Evolutionary conservation across 2,113 vertebrate species (phyloP).

Genomic region (Cavia porcellus): DNA sequence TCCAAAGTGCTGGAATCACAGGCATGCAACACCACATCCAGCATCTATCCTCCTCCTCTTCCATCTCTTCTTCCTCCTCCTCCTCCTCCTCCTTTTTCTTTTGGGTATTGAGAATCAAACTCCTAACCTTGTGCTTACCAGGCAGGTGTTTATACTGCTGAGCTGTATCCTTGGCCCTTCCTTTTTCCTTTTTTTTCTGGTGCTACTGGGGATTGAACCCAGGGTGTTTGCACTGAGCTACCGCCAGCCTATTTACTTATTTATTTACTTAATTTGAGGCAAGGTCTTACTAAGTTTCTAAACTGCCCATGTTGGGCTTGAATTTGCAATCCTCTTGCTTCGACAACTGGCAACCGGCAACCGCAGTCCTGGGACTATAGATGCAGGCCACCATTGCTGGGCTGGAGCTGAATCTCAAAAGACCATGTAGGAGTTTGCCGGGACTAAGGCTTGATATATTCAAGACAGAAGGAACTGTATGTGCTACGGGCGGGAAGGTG

Average conservation of each 20-base stretch:
- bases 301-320: not conserved
- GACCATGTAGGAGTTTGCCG: not conserved
- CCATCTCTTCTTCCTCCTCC: not conserved
- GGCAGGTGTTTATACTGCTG: no score
- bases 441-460: slow-evolving; percentile 8
- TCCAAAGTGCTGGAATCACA: no score
- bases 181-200: not conserved
- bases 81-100: no score
- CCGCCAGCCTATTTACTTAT: not conserved
- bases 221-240: not conserved
- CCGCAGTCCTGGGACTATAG: not conserved
- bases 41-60: not conserved
- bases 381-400: not conserved
- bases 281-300: not conserved
- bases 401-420: slow-evolving; percentile 34
- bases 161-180: no score
- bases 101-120: no score
- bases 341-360: not conserved
- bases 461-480: slow-evolving; percentile 27
- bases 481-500: slow-evolving; percentile 43
- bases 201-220: not conserved
- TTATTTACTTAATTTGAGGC: not conserved
- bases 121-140: not conserved
- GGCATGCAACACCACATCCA: no score
- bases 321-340: not conserved